Evolutionary conservation across 2,888 invertebrate species (phyloP).

Genomic region (Parapristionchus giblindavisi): DNA sequence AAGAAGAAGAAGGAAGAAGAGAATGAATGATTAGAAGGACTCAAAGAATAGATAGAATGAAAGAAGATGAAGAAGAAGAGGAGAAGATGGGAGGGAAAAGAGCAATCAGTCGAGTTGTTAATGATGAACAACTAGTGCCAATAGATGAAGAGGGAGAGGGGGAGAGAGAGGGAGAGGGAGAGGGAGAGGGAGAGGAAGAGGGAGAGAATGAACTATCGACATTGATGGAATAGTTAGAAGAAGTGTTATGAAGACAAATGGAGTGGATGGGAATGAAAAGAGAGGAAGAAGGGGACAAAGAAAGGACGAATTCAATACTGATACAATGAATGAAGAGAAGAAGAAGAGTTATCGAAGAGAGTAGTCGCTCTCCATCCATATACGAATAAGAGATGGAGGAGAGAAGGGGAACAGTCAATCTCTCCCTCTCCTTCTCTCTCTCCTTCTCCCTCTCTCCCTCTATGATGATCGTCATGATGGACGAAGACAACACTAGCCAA

Average conservation of each 20-base stretch:
- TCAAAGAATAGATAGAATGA: not conserved
- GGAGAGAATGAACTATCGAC: not conserved
- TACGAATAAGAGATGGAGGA: not conserved
- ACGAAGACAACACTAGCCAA: not conserved
- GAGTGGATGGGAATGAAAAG: not conserved
- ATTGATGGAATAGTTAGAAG: not conserved
- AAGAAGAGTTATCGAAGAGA: not conserved
- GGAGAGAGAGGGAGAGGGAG: slow-evolving; percentile 8
- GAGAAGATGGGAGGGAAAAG: not conserved
- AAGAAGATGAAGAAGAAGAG: not conserved
- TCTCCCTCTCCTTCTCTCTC: not conserved
- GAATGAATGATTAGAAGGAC: too few relatives aligned
- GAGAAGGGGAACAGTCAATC: not conserved
- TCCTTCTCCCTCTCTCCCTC: not conserved
- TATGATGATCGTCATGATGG: not conserved
- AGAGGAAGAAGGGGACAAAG: not conserved
- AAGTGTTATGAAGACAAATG: too few relatives aligned
- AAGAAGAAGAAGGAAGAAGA: too few relatives aligned
- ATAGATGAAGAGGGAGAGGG: not conserved
- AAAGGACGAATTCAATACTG: not conserved
- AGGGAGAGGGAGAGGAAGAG: slow-evolving; percentile 6
- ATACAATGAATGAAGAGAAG: not conserved
- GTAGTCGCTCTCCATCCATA: too few relatives aligned
- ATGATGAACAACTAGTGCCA: not conserved
- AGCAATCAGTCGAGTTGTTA: not conserved